Percentiles rank a stretch among this genome's conserved stretches.
Conservation (phyloP, 2,888 invertebrate species). For the Fissipunctia ypsillon region DNA sequence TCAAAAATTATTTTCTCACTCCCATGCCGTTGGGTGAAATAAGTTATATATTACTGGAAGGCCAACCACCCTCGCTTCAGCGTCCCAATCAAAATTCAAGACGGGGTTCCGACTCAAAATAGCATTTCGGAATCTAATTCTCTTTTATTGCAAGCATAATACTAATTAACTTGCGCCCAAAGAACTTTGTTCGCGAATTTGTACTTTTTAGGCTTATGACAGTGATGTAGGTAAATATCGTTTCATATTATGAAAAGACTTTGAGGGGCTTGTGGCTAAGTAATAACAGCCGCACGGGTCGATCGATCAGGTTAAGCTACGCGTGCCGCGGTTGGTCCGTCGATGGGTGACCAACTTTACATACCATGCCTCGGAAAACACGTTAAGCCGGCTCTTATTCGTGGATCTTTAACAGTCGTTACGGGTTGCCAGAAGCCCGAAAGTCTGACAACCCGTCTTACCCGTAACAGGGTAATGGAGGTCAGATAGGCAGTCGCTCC, state of each 20-base stretch:
- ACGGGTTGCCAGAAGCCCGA: too few species aligned
- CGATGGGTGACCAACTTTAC: too few species aligned
- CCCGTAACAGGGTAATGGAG: too few species aligned
- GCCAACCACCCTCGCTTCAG: slow-evolving; percentile 31
- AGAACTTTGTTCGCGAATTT: slow-evolving; percentile 52
- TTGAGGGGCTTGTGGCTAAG: too few species aligned
- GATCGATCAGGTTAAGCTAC: too few species aligned
- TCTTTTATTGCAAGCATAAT: slow-evolving; percentile 74
- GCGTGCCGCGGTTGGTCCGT: too few species aligned
- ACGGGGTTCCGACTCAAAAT: slow-evolving; percentile 72
- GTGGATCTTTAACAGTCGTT: too few species aligned
- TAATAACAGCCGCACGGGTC: too few species aligned
- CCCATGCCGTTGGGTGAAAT: slow-evolving; percentile 31
- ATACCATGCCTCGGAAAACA: too few species aligned
- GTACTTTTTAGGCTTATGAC: slow-evolving; percentile 21
- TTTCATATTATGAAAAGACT: slow-evolving; percentile 24
- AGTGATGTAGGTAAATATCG: slow-evolving; percentile 36
- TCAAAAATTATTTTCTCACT: slow-evolving; percentile 35
- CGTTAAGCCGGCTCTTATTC: too few species aligned
- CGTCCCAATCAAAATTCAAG: slow-evolving; percentile 76
- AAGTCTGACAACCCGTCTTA: too few species aligned
- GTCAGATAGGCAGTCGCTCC: too few species aligned
- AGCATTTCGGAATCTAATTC: slow-evolving; percentile 73
- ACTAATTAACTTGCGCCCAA: slow-evolving; percentile 68
- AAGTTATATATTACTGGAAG: slow-evolving; percentile 38